These are phyloP conservation scores for Bucorvus abyssinicus DNA, from an alignment of 2,797 vertebrate genomes.

Conservation along the genomic window DNA sequence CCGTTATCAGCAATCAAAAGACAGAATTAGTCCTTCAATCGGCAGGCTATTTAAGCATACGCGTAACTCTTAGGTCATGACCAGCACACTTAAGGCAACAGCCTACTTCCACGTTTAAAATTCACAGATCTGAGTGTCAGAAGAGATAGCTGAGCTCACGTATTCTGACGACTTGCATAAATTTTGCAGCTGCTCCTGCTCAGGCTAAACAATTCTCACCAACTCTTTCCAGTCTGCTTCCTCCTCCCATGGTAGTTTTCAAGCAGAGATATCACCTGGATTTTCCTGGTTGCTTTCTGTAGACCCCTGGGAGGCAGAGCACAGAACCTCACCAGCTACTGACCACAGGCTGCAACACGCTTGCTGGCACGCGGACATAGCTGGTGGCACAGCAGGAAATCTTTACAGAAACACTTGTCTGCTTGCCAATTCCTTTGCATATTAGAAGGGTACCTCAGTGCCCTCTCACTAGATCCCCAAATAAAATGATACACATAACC, in stretches of 20 bases:
- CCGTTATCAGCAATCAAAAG: neutral
- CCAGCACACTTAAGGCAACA: neutral
- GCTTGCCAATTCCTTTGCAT: neutral
- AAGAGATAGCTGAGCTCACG: neutral
- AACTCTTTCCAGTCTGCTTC: neutral
- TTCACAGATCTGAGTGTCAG: neutral
- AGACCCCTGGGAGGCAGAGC: neutral
- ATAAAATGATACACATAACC: neutral
- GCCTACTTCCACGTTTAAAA: neutral
- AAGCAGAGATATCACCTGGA: neutral
- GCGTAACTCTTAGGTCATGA: neutral
- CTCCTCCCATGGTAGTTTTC: neutral
- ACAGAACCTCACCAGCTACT: neutral
- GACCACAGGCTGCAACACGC: neutral
- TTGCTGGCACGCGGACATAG: rapidly evolving
- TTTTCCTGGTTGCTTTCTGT: neutral
- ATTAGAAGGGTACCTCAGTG: neutral
- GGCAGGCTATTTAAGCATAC: neutral
- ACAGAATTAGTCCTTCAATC: neutral
- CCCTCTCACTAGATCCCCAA: neutral
- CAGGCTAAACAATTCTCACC: neutral
- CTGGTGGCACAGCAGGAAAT: neutral
- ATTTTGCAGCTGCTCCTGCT: neutral
- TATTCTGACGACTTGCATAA: neutral
- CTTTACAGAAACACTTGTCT: neutral